Base-by-base conservation (phyloP, 2,888 invertebrate species). In the Patella depressa region DNA sequence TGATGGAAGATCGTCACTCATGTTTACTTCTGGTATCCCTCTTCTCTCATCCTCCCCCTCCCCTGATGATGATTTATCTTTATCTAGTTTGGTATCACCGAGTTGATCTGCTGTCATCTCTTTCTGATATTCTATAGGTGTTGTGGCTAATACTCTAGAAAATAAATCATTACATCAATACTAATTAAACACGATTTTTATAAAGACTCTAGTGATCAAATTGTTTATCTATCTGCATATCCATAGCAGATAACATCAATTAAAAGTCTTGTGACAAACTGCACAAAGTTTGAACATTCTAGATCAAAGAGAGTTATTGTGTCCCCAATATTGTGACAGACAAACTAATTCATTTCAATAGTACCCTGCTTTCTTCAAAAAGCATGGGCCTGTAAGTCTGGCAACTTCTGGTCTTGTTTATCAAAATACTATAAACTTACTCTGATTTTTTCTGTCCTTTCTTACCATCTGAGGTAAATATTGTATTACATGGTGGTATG, bases 61-160 rank as follows among this genome's bases (percentile, higher is more conserved):
- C 19, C 65, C 65, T 12, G 65, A 65, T 11, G 65, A 65, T 24
- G 65, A 65, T 24, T 65, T 65, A 65, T 65, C 65, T 65, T 65
- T 65, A 65, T 65, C 65, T 11, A 65, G 24, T 65, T 65, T 65
- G 2, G 65, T 24, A 65, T 65, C 65, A 24, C 24, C 65, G 12
- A 65, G 24, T 65, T 65, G 65, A 59, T 79, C 82, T 53, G 83
- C 79, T 72, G 82, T 82, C 83, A 83, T 83, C 72, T 83, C 83
- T 74, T 83, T 83, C 74, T 83, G 83, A 74, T 83, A 83, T 78
- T 83, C 83, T 70, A 83, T 83, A n/a, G 81, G 82, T 5, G 82
- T 79, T 65, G 79, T 79, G 17, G 80, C 78, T 7, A 79, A 77
- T 3, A 82, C 78, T 59, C 83, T 83, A 77, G 0, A 69, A 17